These are phyloP conservation scores for Nyctalus aviator DNA, from an alignment of 2,797 vertebrate species.

Conservation along the genomic window DNA sequence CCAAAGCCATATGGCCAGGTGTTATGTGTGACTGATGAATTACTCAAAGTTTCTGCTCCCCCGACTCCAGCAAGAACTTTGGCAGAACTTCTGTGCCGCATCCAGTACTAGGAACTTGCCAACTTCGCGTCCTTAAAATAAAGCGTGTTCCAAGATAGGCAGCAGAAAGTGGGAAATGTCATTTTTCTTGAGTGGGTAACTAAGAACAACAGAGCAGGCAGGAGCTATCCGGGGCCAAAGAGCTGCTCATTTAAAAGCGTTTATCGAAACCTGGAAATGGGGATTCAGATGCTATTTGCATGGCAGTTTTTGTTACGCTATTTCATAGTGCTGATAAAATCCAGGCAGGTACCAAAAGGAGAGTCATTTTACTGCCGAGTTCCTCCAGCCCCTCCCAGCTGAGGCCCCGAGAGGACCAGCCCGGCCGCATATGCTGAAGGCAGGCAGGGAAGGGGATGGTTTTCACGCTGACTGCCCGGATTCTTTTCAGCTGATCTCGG, in stretches of 20 bases:
- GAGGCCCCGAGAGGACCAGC: not conserved
- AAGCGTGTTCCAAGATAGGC: constrained; percentile 32
- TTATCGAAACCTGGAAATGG: constrained; percentile 58
- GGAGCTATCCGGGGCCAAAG: constrained; percentile 53
- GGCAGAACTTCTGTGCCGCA: constrained; percentile 37
- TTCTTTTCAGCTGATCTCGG: not conserved
- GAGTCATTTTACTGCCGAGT: not conserved
- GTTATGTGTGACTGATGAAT: not conserved
- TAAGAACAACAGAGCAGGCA: constrained; percentile 33
- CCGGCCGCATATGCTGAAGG: not conserved
- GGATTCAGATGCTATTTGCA: constrained; percentile 36
- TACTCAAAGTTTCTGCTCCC: constrained; percentile 17
- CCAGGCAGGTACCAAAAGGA: constrained; percentile 20
- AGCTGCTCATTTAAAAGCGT: constrained; percentile 64
- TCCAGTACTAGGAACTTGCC: constrained; percentile 43
- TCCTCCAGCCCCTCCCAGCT: not conserved
- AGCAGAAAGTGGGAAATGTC: constrained; percentile 35
- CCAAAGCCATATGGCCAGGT: not conserved
- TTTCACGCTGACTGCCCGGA: not conserved
- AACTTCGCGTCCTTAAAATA: constrained; percentile 64
- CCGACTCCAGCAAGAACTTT: not conserved
- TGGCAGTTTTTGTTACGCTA: not conserved
- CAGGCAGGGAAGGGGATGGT: not conserved
- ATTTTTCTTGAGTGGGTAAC: constrained; percentile 47
- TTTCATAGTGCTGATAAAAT: constrained; percentile 46